Base-by-base conservation (phyloP, 2,113 vertebrate species). In the Psilopogon haemacephalus region DNA sequence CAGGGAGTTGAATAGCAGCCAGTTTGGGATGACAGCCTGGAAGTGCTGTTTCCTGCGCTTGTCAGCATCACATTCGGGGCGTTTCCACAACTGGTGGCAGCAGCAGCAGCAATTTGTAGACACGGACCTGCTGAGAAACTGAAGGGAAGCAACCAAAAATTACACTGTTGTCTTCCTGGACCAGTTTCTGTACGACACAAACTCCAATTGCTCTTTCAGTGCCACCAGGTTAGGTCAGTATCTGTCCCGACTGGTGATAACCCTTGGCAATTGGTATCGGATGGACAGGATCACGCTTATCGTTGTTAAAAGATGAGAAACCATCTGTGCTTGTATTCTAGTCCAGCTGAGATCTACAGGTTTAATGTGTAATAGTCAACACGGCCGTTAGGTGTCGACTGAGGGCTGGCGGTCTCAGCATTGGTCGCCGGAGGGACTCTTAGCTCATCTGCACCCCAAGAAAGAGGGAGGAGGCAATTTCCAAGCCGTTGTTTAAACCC, bases 11-110 rank as follows among this genome's bases (percentile, higher is more conserved):
- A 11, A 1, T 2, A 1, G 18, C 33, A 4, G 14, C 14, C 44
- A 0, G 19, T 3, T 6, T 32, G 5, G 15, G 2, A 3, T 11
- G 20, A 0, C 11, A 1, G 13, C 2, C 23, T 14, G 24, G 4
- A 9, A 1, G 21, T 1, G 42, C 38, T 13, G 17, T 13, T 32
- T 7, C 54, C 1, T 4, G 26, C 27, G 21, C 12, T 72, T 28
- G 3, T 2, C 32, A 1, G 40, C 46, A 9, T 40, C 69, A 11
- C 1, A 12, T 20, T 16, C 8, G 0, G 0, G 17, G 58, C 44
- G 28, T 60, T 38, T 38, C 68, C 4, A 1, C 68, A 11, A 0
- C 3, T 9, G 38, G 15, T 23, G 55, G 35, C 84, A 12, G n/a
- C 88, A 44, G 30, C 72, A 38, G 40, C 35, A 37, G 35, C 26